phyloP scores from a whole-genome alignment of 2,113 vertebrate genomes.

The Bettongia penicillata region DNA sequence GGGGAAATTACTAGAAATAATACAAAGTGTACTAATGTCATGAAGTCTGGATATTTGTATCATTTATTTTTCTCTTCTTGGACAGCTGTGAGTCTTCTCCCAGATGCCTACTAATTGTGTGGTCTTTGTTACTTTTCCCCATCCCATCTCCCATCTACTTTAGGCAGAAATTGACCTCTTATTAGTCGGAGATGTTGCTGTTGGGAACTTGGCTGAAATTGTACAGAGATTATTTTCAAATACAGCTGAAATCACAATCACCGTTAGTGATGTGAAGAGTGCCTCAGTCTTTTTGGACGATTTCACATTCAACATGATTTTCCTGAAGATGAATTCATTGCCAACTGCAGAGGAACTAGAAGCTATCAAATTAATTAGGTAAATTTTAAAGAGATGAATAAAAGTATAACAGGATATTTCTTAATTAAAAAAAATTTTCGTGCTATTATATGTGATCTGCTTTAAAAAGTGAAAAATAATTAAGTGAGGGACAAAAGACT shows the following conservation, averaged over 20 bases:
- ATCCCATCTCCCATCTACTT: conserved; percentile 58
- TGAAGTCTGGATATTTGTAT: neutral
- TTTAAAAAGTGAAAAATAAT: conserved; percentile 35
- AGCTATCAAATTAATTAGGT: conserved; percentile 63
- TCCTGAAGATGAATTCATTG: conserved; percentile 61
- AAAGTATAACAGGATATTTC: neutral
- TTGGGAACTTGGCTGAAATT: conserved; percentile 31
- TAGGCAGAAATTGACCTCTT: conserved; percentile 54
- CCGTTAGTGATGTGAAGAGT: neutral
- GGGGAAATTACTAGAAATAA: conserved; percentile 14
- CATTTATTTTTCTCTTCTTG: neutral
- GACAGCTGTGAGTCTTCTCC: neutral
- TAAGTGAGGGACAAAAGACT: neutral
- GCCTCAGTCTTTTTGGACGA: accelerated
- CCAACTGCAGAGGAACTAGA: conserved; percentile 52
- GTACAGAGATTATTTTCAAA: conserved; percentile 49
- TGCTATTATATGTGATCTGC: conserved; percentile 34
- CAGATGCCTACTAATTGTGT: neutral
- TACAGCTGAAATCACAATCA: neutral
- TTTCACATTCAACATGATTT: neutral
- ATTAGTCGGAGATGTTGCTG: conserved; percentile 63
- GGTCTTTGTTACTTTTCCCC: neutral
- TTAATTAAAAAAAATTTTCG: neutral
- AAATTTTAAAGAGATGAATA: neutral
- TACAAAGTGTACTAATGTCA: neutral